A percentile compares a stretch with the other conserved stretches of the same genome.
Conservation (phyloP, 2,797 vertebrate genomes). For the Schizothorax lantsangensis region DNA sequence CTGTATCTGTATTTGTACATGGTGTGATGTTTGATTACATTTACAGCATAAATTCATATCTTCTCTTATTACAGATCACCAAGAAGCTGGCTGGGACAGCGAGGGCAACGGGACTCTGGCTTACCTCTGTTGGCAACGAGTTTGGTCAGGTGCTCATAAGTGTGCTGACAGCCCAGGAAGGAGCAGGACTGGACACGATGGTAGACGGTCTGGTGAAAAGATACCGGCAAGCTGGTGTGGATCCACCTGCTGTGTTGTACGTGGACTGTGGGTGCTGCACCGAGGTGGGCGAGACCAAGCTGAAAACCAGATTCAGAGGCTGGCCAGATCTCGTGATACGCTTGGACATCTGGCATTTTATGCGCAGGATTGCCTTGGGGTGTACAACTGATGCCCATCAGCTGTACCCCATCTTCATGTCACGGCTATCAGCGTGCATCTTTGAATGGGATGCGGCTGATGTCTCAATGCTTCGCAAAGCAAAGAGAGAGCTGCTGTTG, state of each 20-base stretch:
- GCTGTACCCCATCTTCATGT: too few relatives aligned
- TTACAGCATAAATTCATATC: not conserved
- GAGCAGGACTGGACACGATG: slow-evolving; percentile 30
- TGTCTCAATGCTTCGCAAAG: too few relatives aligned
- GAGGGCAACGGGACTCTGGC: not conserved
- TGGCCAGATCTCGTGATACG: too few relatives aligned
- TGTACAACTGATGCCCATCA: too few relatives aligned
- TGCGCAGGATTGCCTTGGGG: too few relatives aligned
- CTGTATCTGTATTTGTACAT: not conserved
- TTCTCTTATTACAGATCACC: slow-evolving; percentile 29
- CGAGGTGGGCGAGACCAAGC: too few relatives aligned
- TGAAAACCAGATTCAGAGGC: too few relatives aligned
- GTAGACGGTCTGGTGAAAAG: slow-evolving; percentile 11
- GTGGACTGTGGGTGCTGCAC: slow-evolving; percentile 57
- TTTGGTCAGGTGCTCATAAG: slow-evolving; percentile 37
- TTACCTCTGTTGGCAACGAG: slow-evolving; percentile 46
- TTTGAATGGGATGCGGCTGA: too few relatives aligned
- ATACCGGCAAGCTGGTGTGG: slow-evolving; percentile 26
- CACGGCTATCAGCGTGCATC: too few relatives aligned
- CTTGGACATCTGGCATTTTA: too few relatives aligned
- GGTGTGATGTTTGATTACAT: not conserved
- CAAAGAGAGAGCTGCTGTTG: too few relatives aligned
- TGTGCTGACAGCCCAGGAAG: slow-evolving; percentile 39
- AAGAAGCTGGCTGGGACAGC: slow-evolving; percentile 37
- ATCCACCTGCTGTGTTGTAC: slow-evolving; percentile 33